phyloP scores from a whole-genome alignment of 2,797 vertebrate species.

The Myripristis jacobus region DNA sequence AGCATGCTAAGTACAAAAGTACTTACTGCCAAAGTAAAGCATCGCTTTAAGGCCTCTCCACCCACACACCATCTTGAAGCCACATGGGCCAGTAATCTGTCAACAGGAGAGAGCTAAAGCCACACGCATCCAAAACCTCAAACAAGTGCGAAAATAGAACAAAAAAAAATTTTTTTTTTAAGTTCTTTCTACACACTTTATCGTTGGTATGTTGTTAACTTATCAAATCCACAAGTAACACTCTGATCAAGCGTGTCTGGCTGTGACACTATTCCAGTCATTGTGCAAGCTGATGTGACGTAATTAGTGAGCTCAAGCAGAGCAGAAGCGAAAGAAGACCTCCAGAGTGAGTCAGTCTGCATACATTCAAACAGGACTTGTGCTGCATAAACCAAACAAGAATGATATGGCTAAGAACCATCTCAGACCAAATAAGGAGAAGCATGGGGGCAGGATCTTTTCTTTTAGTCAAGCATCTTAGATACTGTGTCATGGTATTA shows the following conservation, averaged over 20 bases:
- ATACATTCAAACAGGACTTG: slow-evolving; percentile 9
- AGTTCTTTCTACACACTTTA: not conserved
- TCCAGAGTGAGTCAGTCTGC: not conserved
- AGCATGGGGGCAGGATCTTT: not conserved
- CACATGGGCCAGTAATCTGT: slow-evolving; percentile 58
- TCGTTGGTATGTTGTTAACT: not conserved
- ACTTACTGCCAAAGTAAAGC: slow-evolving; percentile 46
- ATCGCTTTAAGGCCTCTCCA: slow-evolving; percentile 22
- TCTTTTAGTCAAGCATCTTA: not conserved
- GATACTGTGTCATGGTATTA: not conserved
- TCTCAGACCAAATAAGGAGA: not conserved
- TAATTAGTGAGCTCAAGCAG: not conserved
- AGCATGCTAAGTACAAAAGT: slow-evolving; percentile 27
- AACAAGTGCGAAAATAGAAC: slow-evolving; percentile 9
- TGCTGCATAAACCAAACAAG: slow-evolving; percentile 4
- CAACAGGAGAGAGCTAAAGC: slow-evolving; percentile 22
- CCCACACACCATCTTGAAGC: slow-evolving; percentile 62
- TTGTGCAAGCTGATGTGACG: slow-evolving; percentile 1
- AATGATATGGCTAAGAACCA: not conserved
- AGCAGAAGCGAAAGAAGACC: not conserved
- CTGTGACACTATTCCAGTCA: not conserved
- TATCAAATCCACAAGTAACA: not conserved
- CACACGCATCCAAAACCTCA: slow-evolving; percentile 23
- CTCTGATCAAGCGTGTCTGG: slow-evolving; percentile 3
- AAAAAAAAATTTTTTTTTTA: slow-evolving; percentile 8